Evolutionary conservation across 2,797 vertebrate genomes (phyloP), one percentile per base, ranked within the genome.

Genomic region (Triplophysa yarkandensis): DNA sequence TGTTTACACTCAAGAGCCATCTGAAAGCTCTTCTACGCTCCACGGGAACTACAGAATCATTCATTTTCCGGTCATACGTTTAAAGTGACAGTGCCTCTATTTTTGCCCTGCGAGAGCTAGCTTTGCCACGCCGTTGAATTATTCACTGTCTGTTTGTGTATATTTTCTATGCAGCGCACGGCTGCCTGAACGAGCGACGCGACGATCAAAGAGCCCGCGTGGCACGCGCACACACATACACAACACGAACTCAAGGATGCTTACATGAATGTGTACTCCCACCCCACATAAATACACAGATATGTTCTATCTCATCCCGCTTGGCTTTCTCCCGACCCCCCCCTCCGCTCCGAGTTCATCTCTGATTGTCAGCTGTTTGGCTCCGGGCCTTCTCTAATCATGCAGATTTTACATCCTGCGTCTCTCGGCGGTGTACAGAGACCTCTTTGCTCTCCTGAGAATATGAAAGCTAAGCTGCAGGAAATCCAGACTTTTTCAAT

Each of bases 301-400:
- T 61, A 61, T 52, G 13, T 41, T 55, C 13, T n/a, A 19, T 69
- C 41, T 67, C 41, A 27, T 44, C 17, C 32, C 3, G 39, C 41
- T 48, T 41, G 13, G 17, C 58, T 57, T 25, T 62, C 28, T 57
- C 17, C 4, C 44, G 19, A 55, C 14, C 52, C 52, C 52, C 4
- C 52, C 23, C 64, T 48, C 19, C 39, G 27, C 14, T 80, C 13
- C 50, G 65, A 34, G 57, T 64, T 74, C 48, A 68, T 48, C 61
- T 69, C 68, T 83, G 78, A 77, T 78, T 75, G 72, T 78, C 54
- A 76, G 76, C 69, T 75, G 67, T 71, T 76, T 79, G 73, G 70
- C 76, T 82, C 25, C 3, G 27, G 73, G 78, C 79, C 71, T 36
- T 67, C 54, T 73, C 58, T 70, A 76, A 73, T 78, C 81, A 80